Evolutionary conservation across 92 coral and sea anemone genomes (phyloP).

Genomic region (Metridium senile): DNA sequence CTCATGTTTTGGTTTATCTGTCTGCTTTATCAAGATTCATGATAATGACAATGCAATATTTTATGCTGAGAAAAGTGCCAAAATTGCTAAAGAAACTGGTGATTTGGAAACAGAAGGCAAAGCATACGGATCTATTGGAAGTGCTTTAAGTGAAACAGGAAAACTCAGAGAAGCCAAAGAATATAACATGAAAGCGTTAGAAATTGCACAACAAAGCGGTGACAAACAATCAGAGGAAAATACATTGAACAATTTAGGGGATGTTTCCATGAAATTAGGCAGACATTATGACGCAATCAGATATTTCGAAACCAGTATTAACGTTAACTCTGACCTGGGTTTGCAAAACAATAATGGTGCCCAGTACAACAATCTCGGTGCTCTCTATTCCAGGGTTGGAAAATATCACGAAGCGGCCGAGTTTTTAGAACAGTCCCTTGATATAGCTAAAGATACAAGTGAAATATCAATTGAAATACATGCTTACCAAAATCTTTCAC

Average conservation of each 20-base stretch:
- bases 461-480: neutral
- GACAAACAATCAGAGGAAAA: slow-evolving; percentile 7
- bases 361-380: neutral
- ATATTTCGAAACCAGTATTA: neutral
- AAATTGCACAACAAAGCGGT: neutral
- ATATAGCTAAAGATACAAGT: neutral
- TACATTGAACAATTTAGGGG: neutral
- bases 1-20: neutral
- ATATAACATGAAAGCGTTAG: neutral
- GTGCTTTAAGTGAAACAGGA: neutral
- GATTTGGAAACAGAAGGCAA: neutral
- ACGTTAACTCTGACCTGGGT: neutral
- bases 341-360: too few species aligned
- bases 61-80: neutral
- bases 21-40: neutral
- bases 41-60: neutral
- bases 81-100: neutral
- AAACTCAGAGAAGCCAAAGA: neutral
- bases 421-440: neutral
- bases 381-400: neutral
- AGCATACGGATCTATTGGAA: neutral
- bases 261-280: neutral
- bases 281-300: neutral
- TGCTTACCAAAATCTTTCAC: neutral
- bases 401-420: neutral